A percentile compares a stretch with the other conserved stretches of the same genome.
These are phyloP conservation scores for Ormia ochracea DNA, from an alignment of 2,888 invertebrate species.

Conservation along the genomic window DNA sequence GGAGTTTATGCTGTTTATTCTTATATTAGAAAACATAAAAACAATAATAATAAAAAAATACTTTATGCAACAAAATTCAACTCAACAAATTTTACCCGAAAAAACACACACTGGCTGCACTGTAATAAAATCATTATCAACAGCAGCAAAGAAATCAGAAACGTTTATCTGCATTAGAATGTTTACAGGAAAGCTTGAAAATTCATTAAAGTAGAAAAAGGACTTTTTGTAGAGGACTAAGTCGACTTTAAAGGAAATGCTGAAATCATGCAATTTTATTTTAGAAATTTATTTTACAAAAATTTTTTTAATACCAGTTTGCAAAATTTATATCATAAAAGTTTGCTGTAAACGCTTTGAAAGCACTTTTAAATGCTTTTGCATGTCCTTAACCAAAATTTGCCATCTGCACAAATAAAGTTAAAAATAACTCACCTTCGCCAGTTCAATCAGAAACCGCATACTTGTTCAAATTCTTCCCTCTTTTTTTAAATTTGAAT, in stretches of 20 bases:
- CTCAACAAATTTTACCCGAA: not conserved
- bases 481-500: too few relatives aligned
- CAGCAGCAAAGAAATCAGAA: not conserved
- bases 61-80: constrained; percentile 28
- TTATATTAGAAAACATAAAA: not conserved
- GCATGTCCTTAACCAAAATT: not conserved
- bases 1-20: not conserved
- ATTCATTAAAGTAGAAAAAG: not conserved
- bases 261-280: not conserved
- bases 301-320: not conserved
- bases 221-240: not conserved
- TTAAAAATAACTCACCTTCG: not conserved
- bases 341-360: not conserved
- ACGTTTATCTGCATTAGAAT: not conserved
- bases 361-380: not conserved
- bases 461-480: too few relatives aligned
- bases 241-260: not conserved
- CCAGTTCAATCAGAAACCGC: too few relatives aligned
- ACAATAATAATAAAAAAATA: not conserved
- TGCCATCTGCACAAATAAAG: not conserved
- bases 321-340: not conserved
- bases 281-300: not conserved
- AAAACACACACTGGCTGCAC: not conserved
- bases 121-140: constrained; percentile 3
- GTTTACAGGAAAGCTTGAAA: constrained; percentile 1